Percentiles rank a stretch among this genome's conserved stretches.
These are phyloP conservation scores for Monopterus albus DNA, from an alignment of 2,113 vertebrate genomes.

Conservation along the genomic window DNA sequence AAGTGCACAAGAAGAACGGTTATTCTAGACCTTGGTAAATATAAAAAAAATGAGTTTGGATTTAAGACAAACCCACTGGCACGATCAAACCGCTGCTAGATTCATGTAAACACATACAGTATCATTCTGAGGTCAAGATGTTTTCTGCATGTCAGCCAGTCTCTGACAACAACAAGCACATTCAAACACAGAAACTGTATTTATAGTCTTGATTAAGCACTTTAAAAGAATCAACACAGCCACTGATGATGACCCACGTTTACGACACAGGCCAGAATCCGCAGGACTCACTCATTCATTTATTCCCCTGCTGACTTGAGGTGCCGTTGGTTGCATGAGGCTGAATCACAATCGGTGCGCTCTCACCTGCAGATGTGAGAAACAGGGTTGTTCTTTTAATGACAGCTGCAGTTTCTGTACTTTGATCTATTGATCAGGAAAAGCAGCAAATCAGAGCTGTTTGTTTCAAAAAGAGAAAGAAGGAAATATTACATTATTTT, in stretches of 20 bases:
- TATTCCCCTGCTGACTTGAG: not conserved
- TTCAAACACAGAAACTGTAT: not conserved
- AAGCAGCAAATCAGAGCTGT: too few relatives aligned
- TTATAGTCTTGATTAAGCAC: not conserved
- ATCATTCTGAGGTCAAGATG: conserved; percentile 6
- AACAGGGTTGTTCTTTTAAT: not conserved
- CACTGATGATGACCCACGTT: not conserved
- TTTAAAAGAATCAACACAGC: not conserved
- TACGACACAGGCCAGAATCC: not conserved
- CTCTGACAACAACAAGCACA: conserved; percentile 10
- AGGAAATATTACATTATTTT: too few relatives aligned
- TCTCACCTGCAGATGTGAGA: conserved; percentile 57
- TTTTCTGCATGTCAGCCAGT: conserved; percentile 4
- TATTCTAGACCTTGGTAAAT: conserved; percentile 12
- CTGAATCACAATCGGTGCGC: conserved; percentile 59
- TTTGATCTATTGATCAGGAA: not conserved
- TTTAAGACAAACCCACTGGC: conserved; percentile 35
- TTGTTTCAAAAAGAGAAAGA: not conserved
- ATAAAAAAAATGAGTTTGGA: conserved; percentile 44
- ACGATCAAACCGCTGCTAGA: conserved; percentile 11
- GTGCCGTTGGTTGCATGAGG: conserved; percentile 39
- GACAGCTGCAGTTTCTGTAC: not conserved
- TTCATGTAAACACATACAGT: conserved; percentile 36
- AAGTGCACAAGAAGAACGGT: conserved; percentile 47
- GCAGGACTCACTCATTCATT: not conserved